These are phyloP conservation scores for Caradrina kadenii DNA, from an alignment of 2,888 invertebrate genomes.

Conservation along the genomic window DNA sequence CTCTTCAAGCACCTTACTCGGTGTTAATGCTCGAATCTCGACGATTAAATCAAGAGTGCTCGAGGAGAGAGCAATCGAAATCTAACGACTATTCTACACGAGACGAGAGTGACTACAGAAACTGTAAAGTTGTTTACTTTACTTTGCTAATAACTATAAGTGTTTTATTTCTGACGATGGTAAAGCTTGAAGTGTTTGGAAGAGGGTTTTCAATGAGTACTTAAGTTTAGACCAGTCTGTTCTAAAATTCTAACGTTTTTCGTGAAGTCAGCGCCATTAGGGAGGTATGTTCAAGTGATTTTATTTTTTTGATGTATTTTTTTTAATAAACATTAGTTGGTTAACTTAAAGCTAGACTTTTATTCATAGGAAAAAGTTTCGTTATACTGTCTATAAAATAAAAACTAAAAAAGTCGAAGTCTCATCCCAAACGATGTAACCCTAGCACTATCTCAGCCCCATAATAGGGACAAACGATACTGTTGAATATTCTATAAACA, in stretches of 20 bases:
- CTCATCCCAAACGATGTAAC: constrained; percentile 21
- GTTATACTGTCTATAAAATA: not conserved
- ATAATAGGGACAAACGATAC: constrained; percentile 53
- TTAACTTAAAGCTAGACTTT: no score
- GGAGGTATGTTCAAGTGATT: no score
- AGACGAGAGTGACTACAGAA: constrained; percentile 30
- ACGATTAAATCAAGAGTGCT: constrained; percentile 70
- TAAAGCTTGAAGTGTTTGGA: constrained; percentile 14
- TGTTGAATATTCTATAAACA: constrained; percentile 56
- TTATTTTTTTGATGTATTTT: no score
- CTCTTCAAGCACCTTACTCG: constrained; percentile 63
- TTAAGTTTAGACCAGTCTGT: not conserved
- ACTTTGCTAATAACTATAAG: constrained; percentile 47
- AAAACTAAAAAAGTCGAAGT: not conserved
- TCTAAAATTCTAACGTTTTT: not conserved
- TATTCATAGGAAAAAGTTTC: not conserved
- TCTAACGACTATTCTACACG: constrained; percentile 52
- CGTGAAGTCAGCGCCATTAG: not conserved
- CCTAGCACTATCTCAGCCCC: constrained; percentile 34
- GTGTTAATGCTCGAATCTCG: constrained; percentile 73
- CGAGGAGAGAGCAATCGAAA: constrained; percentile 65
- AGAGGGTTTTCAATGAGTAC: not conserved
- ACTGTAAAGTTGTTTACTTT: constrained; percentile 48
- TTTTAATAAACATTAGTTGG: no score
- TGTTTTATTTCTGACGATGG: constrained; percentile 41